Evolutionary conservation across 2,113 vertebrate genomes (phyloP).

Genomic region (Chamaea fasciata): DNA sequence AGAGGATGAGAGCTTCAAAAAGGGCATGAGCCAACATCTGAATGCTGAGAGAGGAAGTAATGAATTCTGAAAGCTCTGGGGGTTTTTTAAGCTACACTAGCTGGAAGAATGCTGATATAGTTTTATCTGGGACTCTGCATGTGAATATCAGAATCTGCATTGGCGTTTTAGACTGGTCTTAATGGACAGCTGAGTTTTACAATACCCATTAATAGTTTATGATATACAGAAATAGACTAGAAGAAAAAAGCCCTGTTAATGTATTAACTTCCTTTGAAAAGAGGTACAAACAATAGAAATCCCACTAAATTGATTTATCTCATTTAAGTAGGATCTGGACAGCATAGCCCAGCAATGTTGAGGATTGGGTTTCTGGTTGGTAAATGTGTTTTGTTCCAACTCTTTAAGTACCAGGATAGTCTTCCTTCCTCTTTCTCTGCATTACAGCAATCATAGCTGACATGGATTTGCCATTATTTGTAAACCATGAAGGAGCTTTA

Average conservation of each 20-base stretch:
- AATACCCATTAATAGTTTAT: neutral
- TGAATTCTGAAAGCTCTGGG: neutral
- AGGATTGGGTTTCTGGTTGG: neutral
- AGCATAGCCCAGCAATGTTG: neutral
- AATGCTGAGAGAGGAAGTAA: neutral
- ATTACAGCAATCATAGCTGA: neutral
- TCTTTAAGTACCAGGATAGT: slow-evolving; percentile 9
- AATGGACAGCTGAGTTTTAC: neutral
- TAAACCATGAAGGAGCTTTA: slow-evolving; percentile 13
- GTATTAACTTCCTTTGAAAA: neutral
- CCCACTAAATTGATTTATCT: neutral
- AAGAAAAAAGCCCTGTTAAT: neutral
- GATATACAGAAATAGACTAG: neutral
- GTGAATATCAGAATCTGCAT: neutral
- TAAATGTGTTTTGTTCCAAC: neutral
- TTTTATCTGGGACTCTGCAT: neutral
- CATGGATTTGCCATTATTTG: slow-evolving; percentile 42
- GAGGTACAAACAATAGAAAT: neutral
- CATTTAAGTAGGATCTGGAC: neutral
- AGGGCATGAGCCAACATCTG: neutral
- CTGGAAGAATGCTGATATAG: neutral
- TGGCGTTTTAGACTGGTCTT: neutral
- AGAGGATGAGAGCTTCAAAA: neutral
- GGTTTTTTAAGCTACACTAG: neutral
- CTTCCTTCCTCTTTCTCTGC: slow-evolving; percentile 39